phyloP scores from a whole-genome alignment of 2,113 vertebrate genomes.

The Numida meleagris region DNA sequence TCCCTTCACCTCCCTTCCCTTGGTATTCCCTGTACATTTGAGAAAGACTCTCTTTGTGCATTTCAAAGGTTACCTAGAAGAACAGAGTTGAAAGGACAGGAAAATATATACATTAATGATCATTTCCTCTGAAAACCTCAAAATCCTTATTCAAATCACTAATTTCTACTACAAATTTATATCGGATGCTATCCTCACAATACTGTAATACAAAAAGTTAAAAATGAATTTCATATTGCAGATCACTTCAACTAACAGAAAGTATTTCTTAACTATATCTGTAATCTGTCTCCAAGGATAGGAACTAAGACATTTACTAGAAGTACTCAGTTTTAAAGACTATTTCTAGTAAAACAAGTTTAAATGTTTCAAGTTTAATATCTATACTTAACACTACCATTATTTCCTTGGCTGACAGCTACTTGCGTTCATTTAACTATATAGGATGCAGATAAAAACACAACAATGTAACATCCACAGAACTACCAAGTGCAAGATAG shows the following conservation, averaged over 20 bases:
- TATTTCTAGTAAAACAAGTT: not conserved
- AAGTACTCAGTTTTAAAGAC: not conserved
- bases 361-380: not conserved
- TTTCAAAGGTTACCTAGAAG: slow-evolving; percentile 93
- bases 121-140: not conserved
- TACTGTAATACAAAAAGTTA: not conserved
- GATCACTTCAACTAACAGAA: not conserved
- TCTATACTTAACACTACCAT: not conserved
- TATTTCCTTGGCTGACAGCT: not conserved
- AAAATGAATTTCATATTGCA: not conserved
- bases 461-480: rapidly evolving
- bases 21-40: slow-evolving; percentile 90
- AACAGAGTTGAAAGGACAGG: slow-evolving; percentile 7
- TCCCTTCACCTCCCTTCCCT: slow-evolving; percentile 74
- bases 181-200: not conserved
- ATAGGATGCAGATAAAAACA: not conserved
- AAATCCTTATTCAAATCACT: not conserved
- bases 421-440: not conserved
- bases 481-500: not conserved
- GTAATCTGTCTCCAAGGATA: not conserved
- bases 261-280: not conserved
- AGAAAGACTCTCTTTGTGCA: slow-evolving; percentile 92
- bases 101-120: not conserved
- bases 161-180: not conserved
- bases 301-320: not conserved